Evolutionary conservation across 2,113 vertebrate genomes (phyloP).

Genomic region (Todiramphus chloris): DNA sequence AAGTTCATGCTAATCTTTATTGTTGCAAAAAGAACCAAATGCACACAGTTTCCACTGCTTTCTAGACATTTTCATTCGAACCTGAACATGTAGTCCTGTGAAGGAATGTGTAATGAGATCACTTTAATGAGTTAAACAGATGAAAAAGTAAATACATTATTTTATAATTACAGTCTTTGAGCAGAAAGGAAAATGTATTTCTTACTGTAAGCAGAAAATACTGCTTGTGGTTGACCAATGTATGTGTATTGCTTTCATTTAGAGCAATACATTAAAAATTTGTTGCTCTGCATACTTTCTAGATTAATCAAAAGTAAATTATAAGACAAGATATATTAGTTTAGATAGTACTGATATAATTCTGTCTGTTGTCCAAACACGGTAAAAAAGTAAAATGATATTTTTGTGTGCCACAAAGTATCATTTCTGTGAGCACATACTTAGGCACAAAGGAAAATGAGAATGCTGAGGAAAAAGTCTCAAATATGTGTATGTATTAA

Average conservation of each 20-base stretch:
- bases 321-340: background rate
- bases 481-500: background rate
- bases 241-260: constrained; percentile 57
- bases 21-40: background rate
- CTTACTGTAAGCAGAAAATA: constrained; percentile 43
- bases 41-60: background rate
- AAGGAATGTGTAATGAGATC: constrained; percentile 19
- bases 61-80: background rate
- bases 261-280: constrained; percentile 28
- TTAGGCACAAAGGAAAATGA: constrained; percentile 3
- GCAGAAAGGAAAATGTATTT: constrained; percentile 19
- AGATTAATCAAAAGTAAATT: constrained; percentile 25
- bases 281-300: constrained; percentile 58
- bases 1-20: background rate
- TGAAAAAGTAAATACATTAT: background rate
- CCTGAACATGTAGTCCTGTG: background rate
- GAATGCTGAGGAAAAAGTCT: background rate
- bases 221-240: constrained; percentile 3
- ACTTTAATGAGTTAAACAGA: constrained; percentile 18
- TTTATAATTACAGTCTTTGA: background rate
- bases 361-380: constrained; percentile 37
- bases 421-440: background rate
- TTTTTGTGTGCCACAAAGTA: background rate
- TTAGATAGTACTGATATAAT: background rate
- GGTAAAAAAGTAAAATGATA: constrained; percentile 23